phyloP scores from a whole-genome alignment of 2,797 vertebrate genomes.

The Mycteria americana region DNA sequence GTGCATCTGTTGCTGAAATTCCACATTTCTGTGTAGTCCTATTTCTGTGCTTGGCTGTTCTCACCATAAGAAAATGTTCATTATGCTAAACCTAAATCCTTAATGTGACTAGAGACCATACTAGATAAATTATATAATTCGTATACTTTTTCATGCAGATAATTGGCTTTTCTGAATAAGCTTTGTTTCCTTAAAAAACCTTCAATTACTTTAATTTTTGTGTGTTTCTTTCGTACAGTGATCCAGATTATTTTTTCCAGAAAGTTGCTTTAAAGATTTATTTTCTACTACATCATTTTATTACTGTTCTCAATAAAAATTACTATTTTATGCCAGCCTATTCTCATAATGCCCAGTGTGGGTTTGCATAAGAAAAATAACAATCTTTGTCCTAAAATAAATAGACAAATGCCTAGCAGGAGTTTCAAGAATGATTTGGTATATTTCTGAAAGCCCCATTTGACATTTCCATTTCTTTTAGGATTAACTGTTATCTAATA shows the following conservation, averaged over 20 bases:
- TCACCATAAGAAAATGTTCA: neutral
- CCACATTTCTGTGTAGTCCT: neutral
- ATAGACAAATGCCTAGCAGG: neutral
- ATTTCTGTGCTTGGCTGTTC: neutral
- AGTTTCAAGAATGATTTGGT: neutral
- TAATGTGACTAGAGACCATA: neutral
- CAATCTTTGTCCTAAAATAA: neutral
- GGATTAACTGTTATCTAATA: neutral
- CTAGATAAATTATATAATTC: neutral
- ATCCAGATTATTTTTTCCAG: neutral
- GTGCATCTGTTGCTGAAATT: neutral
- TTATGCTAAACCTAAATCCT: neutral
- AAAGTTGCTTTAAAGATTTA: neutral
- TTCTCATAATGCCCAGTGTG: neutral
- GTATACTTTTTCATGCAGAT: slow-evolving; percentile 12
- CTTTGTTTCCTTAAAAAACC: neutral
- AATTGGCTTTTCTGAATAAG: neutral
- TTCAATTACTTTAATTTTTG: neutral
- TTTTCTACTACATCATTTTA: neutral
- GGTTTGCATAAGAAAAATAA: neutral
- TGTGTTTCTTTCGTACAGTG: neutral
- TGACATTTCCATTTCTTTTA: neutral
- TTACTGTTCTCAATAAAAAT: neutral
- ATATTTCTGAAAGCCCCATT: neutral
- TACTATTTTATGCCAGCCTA: neutral